phyloP scores from a whole-genome alignment of 2,888 invertebrate species.

The Aphidoletes aphidimyza region DNA sequence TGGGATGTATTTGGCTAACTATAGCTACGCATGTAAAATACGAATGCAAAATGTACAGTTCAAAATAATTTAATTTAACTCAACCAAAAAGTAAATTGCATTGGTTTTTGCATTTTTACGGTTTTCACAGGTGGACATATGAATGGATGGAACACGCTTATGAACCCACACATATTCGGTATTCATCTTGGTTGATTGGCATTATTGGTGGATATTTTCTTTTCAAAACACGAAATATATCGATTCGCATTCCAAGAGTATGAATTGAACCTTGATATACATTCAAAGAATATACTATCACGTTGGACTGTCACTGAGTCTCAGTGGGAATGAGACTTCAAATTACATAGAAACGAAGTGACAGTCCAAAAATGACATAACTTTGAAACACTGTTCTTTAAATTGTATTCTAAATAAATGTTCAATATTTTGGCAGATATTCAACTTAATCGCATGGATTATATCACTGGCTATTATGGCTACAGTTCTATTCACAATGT shows the following conservation, averaged over 20 bases:
- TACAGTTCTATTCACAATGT: constrained; percentile 64
- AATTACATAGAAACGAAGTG: no score
- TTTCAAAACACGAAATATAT: constrained; percentile 62
- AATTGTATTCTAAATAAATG: neutral
- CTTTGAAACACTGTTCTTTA: constrained; percentile 57
- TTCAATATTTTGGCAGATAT: neutral
- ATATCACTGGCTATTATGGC: constrained; percentile 62
- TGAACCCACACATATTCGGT: constrained; percentile 65
- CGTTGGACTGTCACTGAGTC: no score
- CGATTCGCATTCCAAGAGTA: constrained; percentile 61
- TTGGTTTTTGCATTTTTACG: no score
- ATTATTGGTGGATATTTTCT: constrained; percentile 65
- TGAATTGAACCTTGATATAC: neutral
- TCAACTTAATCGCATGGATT: constrained; percentile 62
- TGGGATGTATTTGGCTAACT: no score
- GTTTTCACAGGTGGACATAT: no score
- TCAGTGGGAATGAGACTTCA: no score
- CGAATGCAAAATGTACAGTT: no score
- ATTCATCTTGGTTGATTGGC: constrained; percentile 66
- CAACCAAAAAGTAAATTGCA: no score
- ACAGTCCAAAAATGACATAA: no score
- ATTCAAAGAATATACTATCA: neutral
- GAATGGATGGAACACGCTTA: constrained; percentile 62
- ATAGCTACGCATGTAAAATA: no score
- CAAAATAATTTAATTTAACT: no score